phyloP scores from a whole-genome alignment of 2,113 vertebrate species.

The Dasyurus viverrinus region DNA sequence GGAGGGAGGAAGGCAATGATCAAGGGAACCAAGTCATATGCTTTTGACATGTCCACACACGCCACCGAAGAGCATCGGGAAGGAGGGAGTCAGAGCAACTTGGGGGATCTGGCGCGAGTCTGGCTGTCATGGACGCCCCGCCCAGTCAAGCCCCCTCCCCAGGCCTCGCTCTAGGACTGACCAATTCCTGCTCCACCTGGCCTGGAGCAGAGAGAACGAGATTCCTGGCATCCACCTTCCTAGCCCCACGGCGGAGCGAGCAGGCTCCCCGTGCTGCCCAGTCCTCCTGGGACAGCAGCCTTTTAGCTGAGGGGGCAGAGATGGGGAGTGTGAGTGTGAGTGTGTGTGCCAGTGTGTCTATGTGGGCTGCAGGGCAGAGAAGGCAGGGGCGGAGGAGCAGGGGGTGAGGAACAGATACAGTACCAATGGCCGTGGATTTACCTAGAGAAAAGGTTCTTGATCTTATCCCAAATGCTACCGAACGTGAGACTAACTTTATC shows the following conservation, averaged over 20 bases:
- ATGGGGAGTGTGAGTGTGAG: not conserved
- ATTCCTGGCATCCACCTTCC: constrained; percentile 11
- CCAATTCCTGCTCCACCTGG: not conserved
- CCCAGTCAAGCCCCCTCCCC: not conserved
- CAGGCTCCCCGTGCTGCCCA: not conserved
- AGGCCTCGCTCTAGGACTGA: not conserved
- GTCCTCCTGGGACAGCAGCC: not conserved
- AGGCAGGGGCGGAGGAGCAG: constrained; percentile 31
- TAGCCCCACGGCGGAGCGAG: not conserved
- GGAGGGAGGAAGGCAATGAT: constrained; percentile 20
- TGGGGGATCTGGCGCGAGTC: not conserved
- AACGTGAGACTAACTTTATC: constrained; percentile 96
- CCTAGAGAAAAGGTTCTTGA: constrained; percentile 97
- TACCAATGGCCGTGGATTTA: constrained; percentile 88
- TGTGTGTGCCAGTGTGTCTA: not conserved
- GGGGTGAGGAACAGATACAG: constrained; percentile 69
- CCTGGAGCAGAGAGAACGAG: constrained; percentile 15
- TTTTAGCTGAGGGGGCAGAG: not conserved
- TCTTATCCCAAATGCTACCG: constrained; percentile 95
- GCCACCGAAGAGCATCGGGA: constrained; percentile 23
- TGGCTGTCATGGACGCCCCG: constrained; percentile 11
- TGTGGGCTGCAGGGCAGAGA: not conserved
- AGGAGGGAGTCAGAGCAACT: constrained; percentile 25
- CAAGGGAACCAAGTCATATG: not conserved
- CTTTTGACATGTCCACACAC: constrained; percentile 15